Evolutionary conservation across 2,113 vertebrate genomes (phyloP), one percentile per base, ranked within the genome.

Genomic region (Perognathus longimembris): DNA sequence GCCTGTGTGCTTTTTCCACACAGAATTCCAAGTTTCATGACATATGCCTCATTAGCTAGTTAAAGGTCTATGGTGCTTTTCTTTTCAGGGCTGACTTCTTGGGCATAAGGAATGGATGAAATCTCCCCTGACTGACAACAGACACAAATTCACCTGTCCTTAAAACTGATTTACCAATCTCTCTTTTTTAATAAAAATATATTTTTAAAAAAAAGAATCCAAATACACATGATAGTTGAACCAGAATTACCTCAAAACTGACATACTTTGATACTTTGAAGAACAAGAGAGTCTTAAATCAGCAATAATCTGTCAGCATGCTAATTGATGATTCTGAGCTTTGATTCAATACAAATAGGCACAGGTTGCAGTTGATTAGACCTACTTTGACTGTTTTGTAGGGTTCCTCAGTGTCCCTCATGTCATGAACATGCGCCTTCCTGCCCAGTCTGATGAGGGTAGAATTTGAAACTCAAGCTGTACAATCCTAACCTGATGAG

Each of bases 391-490:
- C 59, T 92, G 22, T 22, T 92, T 90, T 92, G 21, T 54, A 67
- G 73, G 63, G 21, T 81, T 85, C 34, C 59, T 80, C 21, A 36
- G 70, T 71, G 38, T 15, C 32, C 38, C 18, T 94, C 42, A 76
- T 32, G 82, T 90, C 26, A 30, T 70, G 4, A 50, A 78, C 75
- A 50, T 83, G 14, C 30, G 30, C 22, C 59, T 79, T 88, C n/a
- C 83, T 92, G 10, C 30, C 64, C 18, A 42, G 38, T 83, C 71
- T 89, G 28, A 5, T 89, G 45, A 78, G 45, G 77, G 22, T 93
- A 79, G 18, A 89, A 92, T 92, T 89, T 91, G 83, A 86, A 20
- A 91, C n/a, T 36, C 84, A 77, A 90, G 54, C 34, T 79, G 36
- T 42, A 92, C 83, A 93, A 75, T 93, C 11, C 5, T 59, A 67